Conservation (phyloP, 2,888 invertebrate genomes). For the Pandemis heparana region DNA sequence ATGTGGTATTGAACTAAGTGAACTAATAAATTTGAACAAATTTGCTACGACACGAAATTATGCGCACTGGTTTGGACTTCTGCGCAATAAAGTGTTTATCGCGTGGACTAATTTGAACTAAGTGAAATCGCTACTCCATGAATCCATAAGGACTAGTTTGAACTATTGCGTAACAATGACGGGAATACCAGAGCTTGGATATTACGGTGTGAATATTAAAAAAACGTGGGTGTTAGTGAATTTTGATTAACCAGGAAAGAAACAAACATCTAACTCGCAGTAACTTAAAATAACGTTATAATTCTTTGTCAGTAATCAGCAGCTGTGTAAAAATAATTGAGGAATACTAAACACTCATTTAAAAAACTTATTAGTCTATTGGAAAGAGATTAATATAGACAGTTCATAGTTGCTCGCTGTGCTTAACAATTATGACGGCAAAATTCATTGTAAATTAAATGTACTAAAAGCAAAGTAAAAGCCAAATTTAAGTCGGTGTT, state of each 20-base stretch:
- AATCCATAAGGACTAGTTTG: not conserved
- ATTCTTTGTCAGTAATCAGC: not conserved
- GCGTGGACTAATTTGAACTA: not conserved
- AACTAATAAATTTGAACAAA: not conserved
- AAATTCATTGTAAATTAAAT: constrained; percentile 42
- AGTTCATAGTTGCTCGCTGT: not conserved
- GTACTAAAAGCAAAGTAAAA: constrained; percentile 63
- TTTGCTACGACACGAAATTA: not conserved
- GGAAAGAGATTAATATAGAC: too few species aligned
- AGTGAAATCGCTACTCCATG: not conserved
- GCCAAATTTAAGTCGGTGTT: constrained; percentile 68
- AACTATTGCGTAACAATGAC: constrained; percentile 14
- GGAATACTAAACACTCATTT: too few species aligned
- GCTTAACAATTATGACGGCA: not conserved
- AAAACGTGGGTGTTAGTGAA: not conserved
- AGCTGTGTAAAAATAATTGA: not conserved
- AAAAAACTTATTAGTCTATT: too few species aligned
- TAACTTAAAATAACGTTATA: not conserved
- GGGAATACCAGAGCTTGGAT: not conserved
- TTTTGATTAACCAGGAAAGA: not conserved
- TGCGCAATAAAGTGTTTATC: not conserved
- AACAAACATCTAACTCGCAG: not conserved
- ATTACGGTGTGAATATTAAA: not conserved
- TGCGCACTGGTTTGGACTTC: not conserved
- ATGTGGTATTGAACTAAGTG: not conserved